These are phyloP conservation scores for Marronus borbonicus DNA, from an alignment of 2,888 invertebrate genomes.

Conservation along the genomic window DNA sequence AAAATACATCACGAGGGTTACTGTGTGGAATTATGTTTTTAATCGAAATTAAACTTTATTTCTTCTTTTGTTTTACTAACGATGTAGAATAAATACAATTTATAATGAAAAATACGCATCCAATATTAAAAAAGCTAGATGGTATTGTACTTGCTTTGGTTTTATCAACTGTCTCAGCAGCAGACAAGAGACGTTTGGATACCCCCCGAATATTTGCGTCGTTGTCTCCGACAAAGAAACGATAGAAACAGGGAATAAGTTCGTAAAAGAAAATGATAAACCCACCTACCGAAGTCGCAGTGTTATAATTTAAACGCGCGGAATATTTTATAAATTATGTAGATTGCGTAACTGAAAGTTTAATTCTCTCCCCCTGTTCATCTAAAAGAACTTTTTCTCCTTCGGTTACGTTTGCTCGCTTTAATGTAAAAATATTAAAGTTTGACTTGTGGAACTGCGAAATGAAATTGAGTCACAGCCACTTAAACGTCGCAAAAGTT, in stretches of 20 bases:
- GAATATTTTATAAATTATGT: conserved; percentile 52
- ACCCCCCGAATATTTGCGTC: conserved; percentile 15
- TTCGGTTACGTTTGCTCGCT: conserved; percentile 59
- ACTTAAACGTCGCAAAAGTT: conserved; percentile 40
- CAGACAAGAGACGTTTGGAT: not conserved
- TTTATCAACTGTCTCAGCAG: not conserved
- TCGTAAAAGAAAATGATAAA: conserved; percentile 23
- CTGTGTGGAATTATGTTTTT: no score
- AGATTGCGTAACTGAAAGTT: conserved; percentile 51
- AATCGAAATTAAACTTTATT: no score
- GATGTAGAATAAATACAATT: no score
- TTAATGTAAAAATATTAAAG: conserved; percentile 64
- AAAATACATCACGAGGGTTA: no score
- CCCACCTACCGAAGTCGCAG: conserved; percentile 5
- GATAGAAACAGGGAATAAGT: conserved; percentile 2
- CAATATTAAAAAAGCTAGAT: not conserved
- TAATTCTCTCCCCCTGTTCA: conserved; percentile 43
- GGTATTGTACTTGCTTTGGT: not conserved
- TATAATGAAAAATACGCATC: no score
- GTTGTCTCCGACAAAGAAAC: conserved; percentile 9
- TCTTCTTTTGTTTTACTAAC: no score
- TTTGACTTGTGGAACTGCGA: conserved; percentile 62
- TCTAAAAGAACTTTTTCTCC: conserved; percentile 59
- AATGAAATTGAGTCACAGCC: conserved; percentile 62
- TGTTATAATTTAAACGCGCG: conserved; percentile 47